Evolutionary conservation across 2,888 invertebrate genomes (phyloP).

Genomic region (Apotomis turbidana): DNA sequence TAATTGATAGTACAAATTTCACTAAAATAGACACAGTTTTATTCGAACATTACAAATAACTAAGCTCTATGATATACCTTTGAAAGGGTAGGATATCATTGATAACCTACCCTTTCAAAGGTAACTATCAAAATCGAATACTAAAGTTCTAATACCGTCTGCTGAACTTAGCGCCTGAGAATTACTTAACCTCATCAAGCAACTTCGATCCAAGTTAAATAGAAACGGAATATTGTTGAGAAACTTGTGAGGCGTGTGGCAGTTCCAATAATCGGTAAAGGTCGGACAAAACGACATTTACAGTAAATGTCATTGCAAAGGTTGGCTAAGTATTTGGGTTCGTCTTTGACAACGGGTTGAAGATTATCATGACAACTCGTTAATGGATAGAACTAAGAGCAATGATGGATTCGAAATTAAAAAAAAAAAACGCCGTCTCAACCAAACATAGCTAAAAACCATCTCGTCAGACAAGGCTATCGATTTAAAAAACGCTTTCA

Average conservation of each 20-base stretch:
- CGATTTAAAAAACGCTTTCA: too few relatives aligned
- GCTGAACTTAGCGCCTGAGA: slow-evolving; percentile 2
- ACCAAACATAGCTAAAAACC: too few relatives aligned
- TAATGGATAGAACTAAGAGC: too few relatives aligned
- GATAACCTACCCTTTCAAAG: background rate
- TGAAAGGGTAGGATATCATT: too few relatives aligned
- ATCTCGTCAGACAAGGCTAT: too few relatives aligned
- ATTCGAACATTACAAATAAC: too few relatives aligned
- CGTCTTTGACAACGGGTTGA: background rate
- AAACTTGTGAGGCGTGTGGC: slow-evolving; percentile 31
- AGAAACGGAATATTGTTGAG: slow-evolving; percentile 26
- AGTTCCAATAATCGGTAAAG: slow-evolving; percentile 20
- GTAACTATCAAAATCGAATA: slow-evolving; percentile 3
- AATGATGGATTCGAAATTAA: too few relatives aligned
- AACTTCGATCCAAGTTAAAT: slow-evolving; percentile 3
- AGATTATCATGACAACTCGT: background rate
- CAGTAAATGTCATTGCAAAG: slow-evolving; percentile 21
- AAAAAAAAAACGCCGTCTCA: too few relatives aligned
- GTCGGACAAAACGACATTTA: slow-evolving; percentile 5
- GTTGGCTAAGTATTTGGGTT: slow-evolving; percentile 5
- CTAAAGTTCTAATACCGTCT: slow-evolving; percentile 5
- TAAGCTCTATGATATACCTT: too few relatives aligned
- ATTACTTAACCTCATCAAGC: slow-evolving; percentile 17
- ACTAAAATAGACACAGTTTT: too few relatives aligned
- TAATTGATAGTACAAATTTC: too few relatives aligned